phyloP scores from a whole-genome alignment of 2,797 vertebrate species.

The Gadopsis marmoratus region DNA sequence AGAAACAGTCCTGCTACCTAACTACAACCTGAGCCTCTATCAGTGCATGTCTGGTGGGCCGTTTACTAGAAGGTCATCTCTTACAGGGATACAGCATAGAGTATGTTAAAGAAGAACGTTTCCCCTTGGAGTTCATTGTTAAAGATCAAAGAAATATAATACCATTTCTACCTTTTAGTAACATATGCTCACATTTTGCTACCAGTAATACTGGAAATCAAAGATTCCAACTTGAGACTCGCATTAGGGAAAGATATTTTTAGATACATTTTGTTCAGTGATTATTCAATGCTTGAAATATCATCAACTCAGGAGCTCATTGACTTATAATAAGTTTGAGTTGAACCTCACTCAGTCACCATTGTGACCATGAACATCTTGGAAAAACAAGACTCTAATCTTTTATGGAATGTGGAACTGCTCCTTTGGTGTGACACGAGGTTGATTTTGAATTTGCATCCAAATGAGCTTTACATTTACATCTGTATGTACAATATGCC shows the following conservation, averaged over 20 bases:
- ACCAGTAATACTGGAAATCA: neutral
- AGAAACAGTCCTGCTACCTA: conserved; percentile 22
- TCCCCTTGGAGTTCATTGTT: neutral
- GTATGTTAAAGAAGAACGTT: conserved; percentile 4
- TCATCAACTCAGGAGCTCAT: neutral
- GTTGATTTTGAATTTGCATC: conserved; percentile 60
- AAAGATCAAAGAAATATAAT: neutral
- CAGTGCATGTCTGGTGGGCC: neutral
- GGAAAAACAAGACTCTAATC: conserved; percentile 42
- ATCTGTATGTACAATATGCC: conserved; percentile 16
- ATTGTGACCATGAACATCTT: conserved; percentile 27
- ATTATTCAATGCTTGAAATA: conserved; percentile 38
- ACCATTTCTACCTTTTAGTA: conserved; percentile 2
- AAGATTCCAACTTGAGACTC: conserved; percentile 2
- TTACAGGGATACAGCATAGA: conserved; percentile 12
- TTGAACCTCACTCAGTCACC: conserved; percentile 21
- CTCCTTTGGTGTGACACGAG: conserved; percentile 32
- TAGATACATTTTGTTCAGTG: conserved; percentile 16
- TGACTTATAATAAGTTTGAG: conserved; percentile 27
- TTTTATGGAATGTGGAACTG: conserved; percentile 34
- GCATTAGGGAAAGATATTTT: conserved; percentile 13
- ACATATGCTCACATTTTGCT: conserved; percentile 1
- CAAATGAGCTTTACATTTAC: conserved; percentile 49
- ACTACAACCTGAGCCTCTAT: conserved; percentile 24
- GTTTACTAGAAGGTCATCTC: conserved; percentile 6